Evolutionary conservation across 2,888 invertebrate genomes (phyloP), one percentile per base, ranked within the genome.

Genomic region (Myopa tessellatipennis): DNA sequence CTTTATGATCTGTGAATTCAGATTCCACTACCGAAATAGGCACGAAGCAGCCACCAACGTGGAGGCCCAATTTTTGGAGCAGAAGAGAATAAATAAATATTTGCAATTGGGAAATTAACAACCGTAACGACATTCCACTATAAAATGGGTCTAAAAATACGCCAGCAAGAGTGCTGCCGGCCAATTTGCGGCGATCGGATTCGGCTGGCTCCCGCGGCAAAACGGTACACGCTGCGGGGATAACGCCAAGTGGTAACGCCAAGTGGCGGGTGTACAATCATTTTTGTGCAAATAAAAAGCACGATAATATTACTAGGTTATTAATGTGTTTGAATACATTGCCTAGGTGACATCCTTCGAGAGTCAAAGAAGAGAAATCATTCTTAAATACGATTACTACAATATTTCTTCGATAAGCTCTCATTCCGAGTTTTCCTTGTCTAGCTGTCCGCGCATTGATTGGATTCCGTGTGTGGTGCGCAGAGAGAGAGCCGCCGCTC

Each of bases 21-120:
- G 26, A 75, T 75, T 38, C 34, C 68, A 55, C 65, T 70, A 36
- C 65, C 76, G 68, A 77, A 77, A 77, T 74, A 75, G 68, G 73
- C 77, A 75, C 79, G 60, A 65, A 77, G 74, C 74, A 71, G 74
- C 74, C 71, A 65, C 71, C 76, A 71, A 38, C 63, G 74, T 55
- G 36, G 67, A 34, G 50, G n/a, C 38, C n/a, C n/a, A 52, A 4
- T 6, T 34, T 34, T 4, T 1, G 14, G 16, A n/a, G 61, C 61
- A 73, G 36, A 58, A 72, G 50, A 55, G 52, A 26, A n/a, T 36
- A 45, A 67, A 40, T 58, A 75, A 74, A 74, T 67, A 74, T 67
- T 74, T 74, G 74, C 52, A 52, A 52, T 55, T 55, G 55, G 10
- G 34, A 18, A 68, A 45, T 75, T 69, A 69, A 68, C 40, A 45